Conservation (phyloP, 2,888 invertebrate species). For the Euphydryas editha region DNA sequence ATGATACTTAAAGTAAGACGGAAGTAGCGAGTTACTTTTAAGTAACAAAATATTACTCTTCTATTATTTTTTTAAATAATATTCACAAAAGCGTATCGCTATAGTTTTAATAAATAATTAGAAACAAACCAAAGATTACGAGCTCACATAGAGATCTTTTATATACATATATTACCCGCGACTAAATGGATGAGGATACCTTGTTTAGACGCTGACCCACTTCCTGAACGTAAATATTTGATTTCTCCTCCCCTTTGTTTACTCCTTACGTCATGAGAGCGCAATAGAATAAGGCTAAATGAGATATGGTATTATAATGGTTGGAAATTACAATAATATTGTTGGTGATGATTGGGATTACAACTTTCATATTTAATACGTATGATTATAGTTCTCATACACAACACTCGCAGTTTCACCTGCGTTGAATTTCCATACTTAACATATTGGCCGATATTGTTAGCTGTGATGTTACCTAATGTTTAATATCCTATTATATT, state of each 20-base stretch:
- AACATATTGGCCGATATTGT: too few relatives aligned
- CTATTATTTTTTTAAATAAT: background rate
- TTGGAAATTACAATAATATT: background rate
- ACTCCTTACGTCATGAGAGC: slow-evolving; percentile 37
- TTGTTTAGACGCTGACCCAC: slow-evolving; percentile 39
- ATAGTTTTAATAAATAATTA: slow-evolving; percentile 4
- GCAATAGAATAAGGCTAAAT: slow-evolving; percentile 21
- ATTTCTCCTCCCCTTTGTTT: slow-evolving; percentile 44
- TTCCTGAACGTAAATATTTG: slow-evolving; percentile 50
- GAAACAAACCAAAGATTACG: slow-evolving; percentile 25
- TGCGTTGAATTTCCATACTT: too few relatives aligned
- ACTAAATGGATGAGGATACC: slow-evolving; percentile 28
- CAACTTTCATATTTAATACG: too few relatives aligned
- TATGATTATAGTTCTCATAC: too few relatives aligned
- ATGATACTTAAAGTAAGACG: too few relatives aligned
- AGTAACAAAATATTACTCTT: background rate
- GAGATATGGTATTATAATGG: background rate
- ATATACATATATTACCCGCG: slow-evolving; percentile 25
- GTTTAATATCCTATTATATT: too few relatives aligned
- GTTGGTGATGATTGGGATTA: background rate
- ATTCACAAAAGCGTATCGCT: too few relatives aligned
- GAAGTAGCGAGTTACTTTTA: too few relatives aligned
- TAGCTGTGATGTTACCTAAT: too few relatives aligned
- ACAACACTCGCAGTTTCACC: too few relatives aligned
- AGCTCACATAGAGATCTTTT: slow-evolving; percentile 28